phyloP scores from a whole-genome alignment of 2,113 vertebrate genomes.

The Ailurus styani region DNA sequence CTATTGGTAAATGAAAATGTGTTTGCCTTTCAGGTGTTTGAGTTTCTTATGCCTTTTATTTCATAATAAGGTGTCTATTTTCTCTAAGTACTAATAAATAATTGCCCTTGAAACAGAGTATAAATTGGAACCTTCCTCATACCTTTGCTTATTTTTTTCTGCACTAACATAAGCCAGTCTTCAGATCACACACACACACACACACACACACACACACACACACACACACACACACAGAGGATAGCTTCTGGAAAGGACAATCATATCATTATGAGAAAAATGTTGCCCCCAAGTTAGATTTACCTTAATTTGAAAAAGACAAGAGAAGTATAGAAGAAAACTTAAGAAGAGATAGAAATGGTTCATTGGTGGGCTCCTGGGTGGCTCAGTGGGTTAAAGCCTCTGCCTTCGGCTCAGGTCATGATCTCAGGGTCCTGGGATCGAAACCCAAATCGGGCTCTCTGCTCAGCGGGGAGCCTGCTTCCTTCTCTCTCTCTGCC shows the following conservation, averaged over 20 bases:
- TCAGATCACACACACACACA: not conserved
- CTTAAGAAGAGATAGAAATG: slow-evolving; percentile 18
- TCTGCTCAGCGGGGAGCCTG: too few species aligned
- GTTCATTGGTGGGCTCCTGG: too few species aligned
- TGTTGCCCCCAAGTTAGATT: not conserved
- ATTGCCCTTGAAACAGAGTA: not conserved
- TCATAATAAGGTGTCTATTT: not conserved
- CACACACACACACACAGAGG: not conserved
- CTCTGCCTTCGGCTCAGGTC: too few species aligned
- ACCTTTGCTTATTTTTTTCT: slow-evolving; percentile 6
- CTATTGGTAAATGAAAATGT: slow-evolving; percentile 37
- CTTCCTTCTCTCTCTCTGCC: too few species aligned
- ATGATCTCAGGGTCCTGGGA: too few species aligned
- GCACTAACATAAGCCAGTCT: not conserved
- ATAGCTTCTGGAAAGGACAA: slow-evolving; percentile 29
- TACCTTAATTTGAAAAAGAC: slow-evolving; percentile 48
- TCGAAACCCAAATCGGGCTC: too few species aligned
- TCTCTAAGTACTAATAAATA: slow-evolving; percentile 24
- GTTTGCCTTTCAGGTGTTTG: slow-evolving; percentile 39
- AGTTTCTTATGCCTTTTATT: slow-evolving; percentile 48
- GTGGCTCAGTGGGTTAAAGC: too few species aligned
- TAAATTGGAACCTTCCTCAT: not conserved
- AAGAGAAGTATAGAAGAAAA: not conserved
- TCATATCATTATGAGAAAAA: slow-evolving; percentile 33
- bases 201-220: not conserved